phyloP scores from a whole-genome alignment of 2,113 vertebrate genomes.

The Channa argus region DNA sequence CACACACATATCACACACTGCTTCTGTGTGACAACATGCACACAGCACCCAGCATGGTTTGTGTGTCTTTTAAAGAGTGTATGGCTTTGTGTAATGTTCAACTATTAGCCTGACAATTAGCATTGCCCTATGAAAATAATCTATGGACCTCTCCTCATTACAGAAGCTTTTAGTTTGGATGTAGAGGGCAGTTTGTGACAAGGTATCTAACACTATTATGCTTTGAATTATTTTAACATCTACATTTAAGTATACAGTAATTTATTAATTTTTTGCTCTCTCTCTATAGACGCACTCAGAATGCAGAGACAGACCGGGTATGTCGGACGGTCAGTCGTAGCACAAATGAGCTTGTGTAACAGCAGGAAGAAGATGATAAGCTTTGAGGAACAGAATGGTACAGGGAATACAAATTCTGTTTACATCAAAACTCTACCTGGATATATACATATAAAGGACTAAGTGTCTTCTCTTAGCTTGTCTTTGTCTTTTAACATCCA shows the following conservation, averaged over 20 bases:
- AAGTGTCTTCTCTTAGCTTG: background rate
- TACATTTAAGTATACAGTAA: conserved; percentile 24
- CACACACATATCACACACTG: conserved; percentile 65
- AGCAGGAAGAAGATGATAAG: conserved; percentile 74
- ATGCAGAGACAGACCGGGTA: conserved; percentile 32
- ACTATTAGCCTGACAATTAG: conserved; percentile 57
- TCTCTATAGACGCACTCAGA: conserved; percentile 34
- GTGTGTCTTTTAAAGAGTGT: conserved; percentile 10
- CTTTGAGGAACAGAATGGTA: conserved; percentile 76
- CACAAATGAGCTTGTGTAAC: conserved; percentile 59
- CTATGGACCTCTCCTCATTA: conserved; percentile 7
- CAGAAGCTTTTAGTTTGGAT: conserved; percentile 5
- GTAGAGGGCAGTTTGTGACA: background rate
- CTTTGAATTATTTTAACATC: conserved; percentile 9
- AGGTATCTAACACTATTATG: background rate
- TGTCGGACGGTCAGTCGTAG: conserved; percentile 30
- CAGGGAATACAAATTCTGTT: conserved; percentile 82
- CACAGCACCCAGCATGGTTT: conserved; percentile 38
- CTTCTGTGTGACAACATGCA: conserved; percentile 62
- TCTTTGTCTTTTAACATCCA: background rate
- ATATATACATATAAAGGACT: conserved; percentile 11
- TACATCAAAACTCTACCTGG: conserved; percentile 32
- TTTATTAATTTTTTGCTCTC: conserved; percentile 46
- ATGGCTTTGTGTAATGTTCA: conserved; percentile 23
- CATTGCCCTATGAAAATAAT: conserved; percentile 29